A percentile compares a stretch with the other conserved stretches of the same genome.
These are phyloP conservation scores for Zalophus californianus DNA, from an alignment of 2,797 vertebrate species.

Conservation along the genomic window DNA sequence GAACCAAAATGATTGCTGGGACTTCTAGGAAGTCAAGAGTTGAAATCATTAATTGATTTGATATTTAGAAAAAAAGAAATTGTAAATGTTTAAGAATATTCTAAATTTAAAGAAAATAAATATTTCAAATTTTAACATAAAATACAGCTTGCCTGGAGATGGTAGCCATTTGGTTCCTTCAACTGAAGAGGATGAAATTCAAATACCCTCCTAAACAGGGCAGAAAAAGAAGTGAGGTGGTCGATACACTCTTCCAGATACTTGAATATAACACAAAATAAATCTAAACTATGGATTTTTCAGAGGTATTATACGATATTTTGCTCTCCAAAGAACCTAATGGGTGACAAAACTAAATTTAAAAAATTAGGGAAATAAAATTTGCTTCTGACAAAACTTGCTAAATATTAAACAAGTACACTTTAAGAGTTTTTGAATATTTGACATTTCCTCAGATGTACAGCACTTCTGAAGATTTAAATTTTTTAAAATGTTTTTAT, in stretches of 20 bases:
- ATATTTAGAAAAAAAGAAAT: background rate
- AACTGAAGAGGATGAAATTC: slow-evolving; percentile 22
- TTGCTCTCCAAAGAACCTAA: background rate
- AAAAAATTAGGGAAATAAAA: background rate
- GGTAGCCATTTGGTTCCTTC: background rate
- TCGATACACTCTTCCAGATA: background rate
- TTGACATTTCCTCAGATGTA: slow-evolving; percentile 47
- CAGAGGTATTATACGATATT: background rate
- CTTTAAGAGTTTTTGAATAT: background rate
- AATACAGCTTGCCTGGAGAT: slow-evolving; percentile 7
- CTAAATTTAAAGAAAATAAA: slow-evolving; percentile 51
- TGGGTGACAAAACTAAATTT: no score
- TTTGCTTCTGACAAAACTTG: slow-evolving; percentile 4
- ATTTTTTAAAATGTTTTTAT: background rate
- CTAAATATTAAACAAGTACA: slow-evolving; percentile 22
- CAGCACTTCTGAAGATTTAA: background rate
- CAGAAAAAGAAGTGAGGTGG: background rate
- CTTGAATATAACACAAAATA: background rate
- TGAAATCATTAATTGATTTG: slow-evolving; percentile 31
- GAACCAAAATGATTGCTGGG: background rate
- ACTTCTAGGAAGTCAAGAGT: background rate
- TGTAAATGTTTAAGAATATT: slow-evolving; percentile 7
- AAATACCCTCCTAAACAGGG: background rate
- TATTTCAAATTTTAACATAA: slow-evolving; percentile 1
- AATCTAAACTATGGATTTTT: slow-evolving; percentile 52